These are phyloP conservation scores for Megaceryle maxima DNA, from an alignment of 2,113 vertebrate genomes.

Conservation along the genomic window DNA sequence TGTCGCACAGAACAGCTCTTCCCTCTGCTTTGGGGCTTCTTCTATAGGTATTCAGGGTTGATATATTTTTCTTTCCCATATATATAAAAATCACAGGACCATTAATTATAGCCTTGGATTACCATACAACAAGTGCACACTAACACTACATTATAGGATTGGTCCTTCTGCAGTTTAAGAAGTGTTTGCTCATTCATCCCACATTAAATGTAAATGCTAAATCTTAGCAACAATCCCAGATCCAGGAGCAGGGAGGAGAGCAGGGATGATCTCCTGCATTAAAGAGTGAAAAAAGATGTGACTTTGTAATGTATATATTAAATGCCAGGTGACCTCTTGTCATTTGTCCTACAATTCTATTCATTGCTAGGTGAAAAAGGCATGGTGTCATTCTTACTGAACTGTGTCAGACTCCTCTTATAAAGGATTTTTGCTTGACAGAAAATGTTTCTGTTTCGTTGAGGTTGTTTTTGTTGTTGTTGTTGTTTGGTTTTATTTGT, in stretches of 20 bases:
- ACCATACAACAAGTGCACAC: not conserved
- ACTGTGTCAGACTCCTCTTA: not conserved
- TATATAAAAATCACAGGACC: not conserved
- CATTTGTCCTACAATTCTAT: not conserved
- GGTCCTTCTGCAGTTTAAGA: not conserved
- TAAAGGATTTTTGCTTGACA: not conserved
- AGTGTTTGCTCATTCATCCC: not conserved
- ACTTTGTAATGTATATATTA: fast-evolving
- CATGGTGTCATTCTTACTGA: not conserved
- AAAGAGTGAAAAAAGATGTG: not conserved
- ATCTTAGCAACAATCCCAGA: not conserved
- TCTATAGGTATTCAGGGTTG: not conserved
- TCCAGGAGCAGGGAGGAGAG: not conserved
- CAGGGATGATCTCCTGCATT: not conserved
- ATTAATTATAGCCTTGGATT: not conserved
- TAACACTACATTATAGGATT: not conserved
- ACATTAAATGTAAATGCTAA: not conserved
- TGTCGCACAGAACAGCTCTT: not conserved
- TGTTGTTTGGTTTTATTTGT: too few species aligned
- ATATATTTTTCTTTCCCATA: not conserved
- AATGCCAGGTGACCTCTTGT: not conserved
- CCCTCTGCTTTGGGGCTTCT: not conserved
- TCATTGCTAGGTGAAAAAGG: not conserved
- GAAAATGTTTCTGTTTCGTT: not conserved
- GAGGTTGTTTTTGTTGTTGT: too few species aligned